These are phyloP conservation scores for Nyctalus aviator DNA, from an alignment of 2,797 vertebrate genomes.

Conservation along the genomic window DNA sequence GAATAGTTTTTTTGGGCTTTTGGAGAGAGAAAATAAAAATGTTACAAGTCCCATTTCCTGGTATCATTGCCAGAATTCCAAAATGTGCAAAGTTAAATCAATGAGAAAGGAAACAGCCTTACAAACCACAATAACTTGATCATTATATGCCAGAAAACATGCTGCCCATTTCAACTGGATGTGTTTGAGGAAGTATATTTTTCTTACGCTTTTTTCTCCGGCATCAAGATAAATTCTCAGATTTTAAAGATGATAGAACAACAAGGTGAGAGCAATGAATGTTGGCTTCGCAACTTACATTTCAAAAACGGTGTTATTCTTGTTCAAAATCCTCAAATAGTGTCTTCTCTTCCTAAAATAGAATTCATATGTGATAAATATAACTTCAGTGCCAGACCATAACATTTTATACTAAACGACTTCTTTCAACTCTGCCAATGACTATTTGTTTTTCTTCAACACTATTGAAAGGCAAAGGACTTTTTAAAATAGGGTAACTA, in stretches of 20 bases:
- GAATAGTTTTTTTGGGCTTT: constrained; percentile 58
- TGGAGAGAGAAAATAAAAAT: constrained; percentile 1
- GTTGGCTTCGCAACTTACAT: constrained; percentile 64
- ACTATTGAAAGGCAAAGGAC: not conserved
- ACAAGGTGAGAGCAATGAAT: constrained; percentile 54
- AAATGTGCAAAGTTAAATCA: constrained; percentile 41
- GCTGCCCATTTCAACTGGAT: not conserved
- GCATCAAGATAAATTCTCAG: constrained; percentile 10
- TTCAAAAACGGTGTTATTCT: constrained; percentile 69
- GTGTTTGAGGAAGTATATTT: not conserved
- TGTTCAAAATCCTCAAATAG: constrained; percentile 58
- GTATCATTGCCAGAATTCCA: constrained; percentile 33
- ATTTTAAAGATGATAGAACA: constrained; percentile 43
- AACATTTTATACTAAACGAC: constrained; percentile 36
- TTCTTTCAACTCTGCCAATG: constrained; percentile 24
- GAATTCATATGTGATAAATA: constrained; percentile 52
- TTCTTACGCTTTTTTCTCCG: not conserved
- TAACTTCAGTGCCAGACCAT: not conserved
- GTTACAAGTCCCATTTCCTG: not conserved
- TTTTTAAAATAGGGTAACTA: constrained; percentile 50
- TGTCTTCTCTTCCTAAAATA: constrained; percentile 65
- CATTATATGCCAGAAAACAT: not conserved
- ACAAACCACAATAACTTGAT: constrained; percentile 32
- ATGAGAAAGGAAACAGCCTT: not conserved
- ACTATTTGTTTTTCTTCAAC: constrained; percentile 31